A percentile compares a stretch with the other conserved stretches of the same genome.
phyloP scores from a whole-genome alignment of 2,888 invertebrate genomes.

The Notodonta ziczac region DNA sequence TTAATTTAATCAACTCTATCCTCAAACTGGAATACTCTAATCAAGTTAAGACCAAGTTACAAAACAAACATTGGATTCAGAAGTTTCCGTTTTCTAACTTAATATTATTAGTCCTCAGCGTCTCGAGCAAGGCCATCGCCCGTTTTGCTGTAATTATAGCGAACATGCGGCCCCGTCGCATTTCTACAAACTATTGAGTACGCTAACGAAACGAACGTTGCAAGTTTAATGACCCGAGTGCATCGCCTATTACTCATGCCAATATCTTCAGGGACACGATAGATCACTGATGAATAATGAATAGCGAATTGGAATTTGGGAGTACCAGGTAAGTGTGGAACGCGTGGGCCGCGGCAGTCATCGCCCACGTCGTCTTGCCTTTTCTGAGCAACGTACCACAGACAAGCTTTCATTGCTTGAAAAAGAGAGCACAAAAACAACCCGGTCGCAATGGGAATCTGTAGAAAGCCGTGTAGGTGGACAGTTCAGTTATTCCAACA shows the following conservation, averaged over 20 bases:
- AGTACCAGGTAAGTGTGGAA: slow-evolving; percentile 37
- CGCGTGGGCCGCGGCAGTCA: slow-evolving; percentile 43
- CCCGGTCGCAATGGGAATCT: slow-evolving; percentile 32
- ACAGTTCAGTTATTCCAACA: slow-evolving; percentile 48
- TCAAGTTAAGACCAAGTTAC: slow-evolving; percentile 32
- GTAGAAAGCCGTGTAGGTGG: slow-evolving; percentile 73
- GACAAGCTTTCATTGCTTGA: slow-evolving; percentile 61
- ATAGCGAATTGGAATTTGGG: slow-evolving; percentile 35
- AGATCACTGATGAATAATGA: slow-evolving; percentile 35
- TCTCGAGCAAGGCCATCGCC: slow-evolving; percentile 45
- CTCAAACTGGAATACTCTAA: slow-evolving; percentile 29
- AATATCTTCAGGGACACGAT: slow-evolving; percentile 24
- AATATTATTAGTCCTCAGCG: slow-evolving; percentile 41
- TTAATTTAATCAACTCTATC: slow-evolving; percentile 25
- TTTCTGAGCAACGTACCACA: slow-evolving; percentile 55
- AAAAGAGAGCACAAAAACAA: slow-evolving; percentile 32
- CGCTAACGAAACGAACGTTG: slow-evolving; percentile 31
- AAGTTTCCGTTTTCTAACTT: slow-evolving; percentile 29
- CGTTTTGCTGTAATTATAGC: slow-evolving; percentile 46
- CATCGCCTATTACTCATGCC: slow-evolving; percentile 44
- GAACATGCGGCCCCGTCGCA: slow-evolving; percentile 41
- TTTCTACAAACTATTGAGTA: slow-evolving; percentile 42
- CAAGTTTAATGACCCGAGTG: slow-evolving; percentile 57
- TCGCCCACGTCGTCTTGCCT: slow-evolving; percentile 52
- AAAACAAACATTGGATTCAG: not conserved